These are phyloP conservation scores for Sebastes umbrosus DNA, from an alignment of 2,797 vertebrate species.

Conservation along the genomic window DNA sequence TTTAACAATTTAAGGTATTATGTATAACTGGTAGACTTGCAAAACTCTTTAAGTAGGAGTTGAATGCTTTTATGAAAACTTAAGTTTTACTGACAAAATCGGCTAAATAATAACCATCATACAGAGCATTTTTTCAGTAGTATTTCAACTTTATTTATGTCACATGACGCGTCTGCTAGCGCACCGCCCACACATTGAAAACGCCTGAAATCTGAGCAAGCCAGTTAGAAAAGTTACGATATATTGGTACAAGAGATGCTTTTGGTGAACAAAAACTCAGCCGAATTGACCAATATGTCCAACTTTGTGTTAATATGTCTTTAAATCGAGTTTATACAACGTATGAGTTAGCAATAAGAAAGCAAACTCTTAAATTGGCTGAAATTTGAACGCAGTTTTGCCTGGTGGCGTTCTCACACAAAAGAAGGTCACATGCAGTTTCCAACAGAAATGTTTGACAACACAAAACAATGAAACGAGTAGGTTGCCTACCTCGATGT, in stretches of 20 bases:
- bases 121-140: fast-evolving
- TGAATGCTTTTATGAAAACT: not conserved
- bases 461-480: not conserved
- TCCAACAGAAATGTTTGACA: conserved; percentile 26
- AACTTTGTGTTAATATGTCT: fast-evolving
- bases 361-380: not conserved
- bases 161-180: not conserved
- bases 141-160: not conserved
- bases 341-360: fast-evolving
- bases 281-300: not conserved
- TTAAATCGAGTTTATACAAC: fast-evolving
- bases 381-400: not conserved
- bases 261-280: fast-evolving
- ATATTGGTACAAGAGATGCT: fast-evolving
- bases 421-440: not conserved
- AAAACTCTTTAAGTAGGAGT: fast-evolving
- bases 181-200: not conserved
- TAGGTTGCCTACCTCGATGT: conserved; percentile 38
- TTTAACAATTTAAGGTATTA: fast-evolving
- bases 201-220: not conserved
- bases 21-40: fast-evolving
- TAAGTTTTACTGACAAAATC: not conserved
- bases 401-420: fast-evolving
- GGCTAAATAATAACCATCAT: not conserved
- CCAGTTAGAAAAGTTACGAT: fast-evolving